phyloP scores from a whole-genome alignment of 2,113 vertebrate genomes.

The Lates calcarifer region DNA sequence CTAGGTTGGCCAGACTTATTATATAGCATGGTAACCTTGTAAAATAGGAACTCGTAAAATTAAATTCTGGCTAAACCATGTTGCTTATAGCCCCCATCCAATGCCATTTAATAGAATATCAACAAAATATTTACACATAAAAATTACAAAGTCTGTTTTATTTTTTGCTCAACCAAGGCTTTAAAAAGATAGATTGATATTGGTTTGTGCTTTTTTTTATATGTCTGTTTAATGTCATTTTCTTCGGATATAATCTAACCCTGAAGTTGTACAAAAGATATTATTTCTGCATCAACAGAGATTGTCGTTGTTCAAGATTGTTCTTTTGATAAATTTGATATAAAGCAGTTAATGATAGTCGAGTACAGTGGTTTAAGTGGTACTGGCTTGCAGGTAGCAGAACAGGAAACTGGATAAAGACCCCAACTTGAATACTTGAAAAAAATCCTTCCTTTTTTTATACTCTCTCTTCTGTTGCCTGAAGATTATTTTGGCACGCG shows the following conservation, averaged over 20 bases:
- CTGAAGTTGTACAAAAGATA: slow-evolving; percentile 75
- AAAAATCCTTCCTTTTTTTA: slow-evolving; percentile 18
- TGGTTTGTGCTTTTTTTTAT: slow-evolving; percentile 74
- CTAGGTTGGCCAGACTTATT: slow-evolving; percentile 46
- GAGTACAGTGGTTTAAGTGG: slow-evolving; percentile 36
- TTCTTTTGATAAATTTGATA: slow-evolving; percentile 62
- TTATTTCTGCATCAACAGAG: slow-evolving; percentile 67
- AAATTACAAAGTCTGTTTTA: slow-evolving; percentile 25
- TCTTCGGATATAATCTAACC: slow-evolving; percentile 68
- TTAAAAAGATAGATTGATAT: slow-evolving; percentile 73
- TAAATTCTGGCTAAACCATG: slow-evolving; percentile 43
- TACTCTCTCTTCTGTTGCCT: slow-evolving; percentile 3
- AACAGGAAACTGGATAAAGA: slow-evolving; percentile 37
- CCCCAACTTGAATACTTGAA: slow-evolving; percentile 22
- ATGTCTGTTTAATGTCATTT: slow-evolving; percentile 53
- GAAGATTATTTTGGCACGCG: slow-evolving; percentile 58
- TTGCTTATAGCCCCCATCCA: slow-evolving; percentile 14
- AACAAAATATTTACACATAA: slow-evolving; percentile 77
- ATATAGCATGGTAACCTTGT: slow-evolving; percentile 33
- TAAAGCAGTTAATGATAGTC: slow-evolving; percentile 70
- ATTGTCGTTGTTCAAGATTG: slow-evolving; percentile 80
- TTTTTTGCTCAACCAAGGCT: slow-evolving; percentile 55
- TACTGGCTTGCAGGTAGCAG: slow-evolving; percentile 28
- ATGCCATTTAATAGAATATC: slow-evolving; percentile 62
- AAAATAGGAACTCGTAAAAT: slow-evolving; percentile 50